Evolutionary conservation across 2,113 vertebrate genomes (phyloP).

Genomic region (Papio anubis): DNA sequence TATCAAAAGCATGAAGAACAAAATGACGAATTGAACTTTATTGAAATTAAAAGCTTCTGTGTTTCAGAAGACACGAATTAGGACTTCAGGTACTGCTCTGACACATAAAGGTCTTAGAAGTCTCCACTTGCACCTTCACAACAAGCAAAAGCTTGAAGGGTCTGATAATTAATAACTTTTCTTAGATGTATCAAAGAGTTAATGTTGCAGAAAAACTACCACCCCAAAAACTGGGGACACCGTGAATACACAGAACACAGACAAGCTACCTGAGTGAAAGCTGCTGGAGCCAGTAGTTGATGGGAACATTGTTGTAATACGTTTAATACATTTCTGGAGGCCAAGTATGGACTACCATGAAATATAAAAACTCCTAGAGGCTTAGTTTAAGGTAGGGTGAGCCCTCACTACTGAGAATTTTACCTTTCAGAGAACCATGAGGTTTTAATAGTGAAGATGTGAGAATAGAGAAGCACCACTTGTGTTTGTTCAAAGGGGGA

Average conservation of each 20-base stretch:
- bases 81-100: background rate
- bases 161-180: background rate
- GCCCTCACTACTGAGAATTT: no score
- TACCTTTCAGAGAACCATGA: background rate
- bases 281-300: no score
- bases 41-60: background rate
- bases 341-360: background rate
- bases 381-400: no score
- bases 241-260: background rate
- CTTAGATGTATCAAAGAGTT: background rate
- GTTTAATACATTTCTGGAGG: background rate
- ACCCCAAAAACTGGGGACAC: rapidly evolving
- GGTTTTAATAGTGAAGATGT: background rate
- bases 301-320: background rate
- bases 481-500: background rate
- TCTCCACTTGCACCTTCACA: background rate
- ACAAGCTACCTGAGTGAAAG: background rate
- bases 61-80: background rate
- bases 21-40: background rate
- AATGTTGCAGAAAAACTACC: background rate
- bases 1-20: background rate
- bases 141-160: background rate
- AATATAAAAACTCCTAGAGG: background rate
- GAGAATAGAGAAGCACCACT: background rate
- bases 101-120: background rate